Evolutionary conservation across 2,113 vertebrate genomes (phyloP).

Genomic region (Pimephales promelas): DNA sequence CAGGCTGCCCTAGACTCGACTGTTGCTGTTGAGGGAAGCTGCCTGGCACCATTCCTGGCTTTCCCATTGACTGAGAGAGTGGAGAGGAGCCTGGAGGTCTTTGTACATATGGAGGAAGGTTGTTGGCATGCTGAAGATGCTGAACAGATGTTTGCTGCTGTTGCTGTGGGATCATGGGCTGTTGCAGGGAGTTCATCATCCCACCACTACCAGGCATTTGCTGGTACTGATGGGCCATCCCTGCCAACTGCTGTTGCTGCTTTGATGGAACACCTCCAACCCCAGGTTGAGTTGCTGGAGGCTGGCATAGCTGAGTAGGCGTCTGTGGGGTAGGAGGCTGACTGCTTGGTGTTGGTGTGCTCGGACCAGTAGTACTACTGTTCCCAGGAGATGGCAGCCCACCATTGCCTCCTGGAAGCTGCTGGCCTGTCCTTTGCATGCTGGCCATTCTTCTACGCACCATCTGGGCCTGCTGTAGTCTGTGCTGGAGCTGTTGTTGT

Average conservation of each 20-base stretch:
- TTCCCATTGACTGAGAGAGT: conserved; percentile 86
- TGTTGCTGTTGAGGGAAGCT: conserved; percentile 85
- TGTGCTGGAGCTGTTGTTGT: conserved; percentile 95
- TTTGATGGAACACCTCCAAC: conserved; percentile 69
- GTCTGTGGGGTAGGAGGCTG: conserved; percentile 91
- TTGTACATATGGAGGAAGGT: conserved; percentile 81
- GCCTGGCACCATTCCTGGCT: conserved; percentile 87
- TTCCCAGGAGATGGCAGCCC: conserved; percentile 73
- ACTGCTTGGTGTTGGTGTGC: conserved; percentile 87
- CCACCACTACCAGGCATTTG: conserved; percentile 62
- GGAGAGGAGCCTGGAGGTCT: conserved; percentile 84
- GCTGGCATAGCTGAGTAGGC: conserved; percentile 74
- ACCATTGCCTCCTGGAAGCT: conserved; percentile 70
- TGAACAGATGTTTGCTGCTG: conserved; percentile 74
- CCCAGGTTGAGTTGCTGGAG: conserved; percentile 66
- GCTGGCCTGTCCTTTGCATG: conserved; percentile 90
- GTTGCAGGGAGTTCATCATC: conserved; percentile 75
- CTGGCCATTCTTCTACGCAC: conserved; percentile 92
- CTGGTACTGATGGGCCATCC: conserved; percentile 68
- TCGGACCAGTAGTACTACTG: conserved; percentile 77
- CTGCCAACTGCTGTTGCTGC: conserved; percentile 72
- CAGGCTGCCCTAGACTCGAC: conserved; percentile 65
- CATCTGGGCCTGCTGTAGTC: conserved; percentile 97
- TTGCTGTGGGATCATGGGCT: conserved; percentile 72
- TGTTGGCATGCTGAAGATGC: conserved; percentile 77